These are phyloP conservation scores for Andrena marginata DNA, from an alignment of 2,888 invertebrate species.

Conservation along the genomic window DNA sequence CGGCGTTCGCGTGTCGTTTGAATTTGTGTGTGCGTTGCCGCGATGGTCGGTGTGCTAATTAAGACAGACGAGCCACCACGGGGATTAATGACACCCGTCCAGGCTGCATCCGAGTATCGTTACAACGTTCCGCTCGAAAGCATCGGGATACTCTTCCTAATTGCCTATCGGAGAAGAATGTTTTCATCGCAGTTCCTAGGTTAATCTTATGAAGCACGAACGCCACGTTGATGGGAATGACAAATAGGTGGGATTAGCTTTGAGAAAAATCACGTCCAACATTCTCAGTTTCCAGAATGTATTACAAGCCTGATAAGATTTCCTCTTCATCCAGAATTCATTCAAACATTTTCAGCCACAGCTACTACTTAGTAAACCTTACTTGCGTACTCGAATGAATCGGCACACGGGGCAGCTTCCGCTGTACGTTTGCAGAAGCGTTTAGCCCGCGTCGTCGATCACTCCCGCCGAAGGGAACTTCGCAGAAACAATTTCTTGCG, in stretches of 20 bases:
- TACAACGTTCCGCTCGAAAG: slow-evolving; percentile 54
- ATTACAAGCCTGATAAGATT: too few relatives aligned
- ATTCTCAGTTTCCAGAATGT: too few relatives aligned
- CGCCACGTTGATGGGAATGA: slow-evolving; percentile 1
- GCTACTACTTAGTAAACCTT: neutral
- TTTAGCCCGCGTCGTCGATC: slow-evolving; percentile 28
- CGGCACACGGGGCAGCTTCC: neutral
- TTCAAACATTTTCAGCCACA: neutral
- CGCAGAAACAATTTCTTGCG: slow-evolving; percentile 20
- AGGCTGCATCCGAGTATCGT: slow-evolving; percentile 54
- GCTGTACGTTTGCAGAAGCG: slow-evolving; percentile 14
- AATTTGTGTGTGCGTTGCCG: slow-evolving; percentile 13
- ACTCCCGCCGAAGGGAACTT: neutral
- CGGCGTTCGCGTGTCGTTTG: slow-evolving; percentile 53
- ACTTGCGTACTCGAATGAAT: neutral
- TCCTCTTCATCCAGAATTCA: neutral
- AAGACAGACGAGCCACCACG: slow-evolving; percentile 72
- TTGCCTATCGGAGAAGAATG: slow-evolving; percentile 55
- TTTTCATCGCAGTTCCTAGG: slow-evolving; percentile 39
- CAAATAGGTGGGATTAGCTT: neutral
- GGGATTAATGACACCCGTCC: slow-evolving; percentile 74
- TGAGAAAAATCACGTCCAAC: too few relatives aligned
- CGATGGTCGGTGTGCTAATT: slow-evolving; percentile 68
- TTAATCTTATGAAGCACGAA: slow-evolving; percentile 34
- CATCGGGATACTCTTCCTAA: slow-evolving; percentile 62